A percentile compares a stretch with the other conserved stretches of the same genome.
phyloP scores from a whole-genome alignment of 2,113 vertebrate genomes.

The Progne subis region DNA sequence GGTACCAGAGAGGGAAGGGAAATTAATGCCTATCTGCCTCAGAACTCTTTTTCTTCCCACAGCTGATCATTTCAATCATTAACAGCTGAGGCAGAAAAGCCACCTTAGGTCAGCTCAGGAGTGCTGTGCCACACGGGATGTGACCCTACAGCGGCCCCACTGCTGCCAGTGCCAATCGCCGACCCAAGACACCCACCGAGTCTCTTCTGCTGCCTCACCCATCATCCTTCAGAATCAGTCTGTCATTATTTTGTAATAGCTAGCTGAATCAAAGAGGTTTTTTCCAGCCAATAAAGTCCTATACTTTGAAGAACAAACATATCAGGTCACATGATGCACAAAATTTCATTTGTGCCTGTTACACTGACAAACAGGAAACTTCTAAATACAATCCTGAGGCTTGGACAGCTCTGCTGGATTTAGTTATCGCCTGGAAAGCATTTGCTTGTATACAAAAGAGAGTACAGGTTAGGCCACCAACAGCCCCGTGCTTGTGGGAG shows the following conservation, averaged over 20 bases:
- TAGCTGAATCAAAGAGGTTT: background rate
- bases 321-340: background rate
- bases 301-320: background rate
- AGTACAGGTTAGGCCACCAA: background rate
- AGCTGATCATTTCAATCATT: background rate
- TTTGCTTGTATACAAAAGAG: background rate
- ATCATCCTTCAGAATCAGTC: background rate
- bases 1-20: background rate
- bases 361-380: background rate
- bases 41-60: background rate
- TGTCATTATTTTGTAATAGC: background rate
- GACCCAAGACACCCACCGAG: rapidly evolving
- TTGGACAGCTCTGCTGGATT: background rate
- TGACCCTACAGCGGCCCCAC: background rate
- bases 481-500: background rate
- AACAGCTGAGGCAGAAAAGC: background rate
- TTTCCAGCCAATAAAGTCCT: background rate
- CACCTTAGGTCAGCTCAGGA: background rate
- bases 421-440: background rate
- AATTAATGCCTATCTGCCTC: background rate
- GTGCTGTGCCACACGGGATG: background rate
- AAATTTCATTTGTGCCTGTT: background rate
- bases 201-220: background rate
- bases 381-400: background rate
- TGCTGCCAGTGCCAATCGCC: background rate